These are phyloP conservation scores for Dione juno DNA, from an alignment of 2,888 invertebrate species.

Conservation along the genomic window DNA sequence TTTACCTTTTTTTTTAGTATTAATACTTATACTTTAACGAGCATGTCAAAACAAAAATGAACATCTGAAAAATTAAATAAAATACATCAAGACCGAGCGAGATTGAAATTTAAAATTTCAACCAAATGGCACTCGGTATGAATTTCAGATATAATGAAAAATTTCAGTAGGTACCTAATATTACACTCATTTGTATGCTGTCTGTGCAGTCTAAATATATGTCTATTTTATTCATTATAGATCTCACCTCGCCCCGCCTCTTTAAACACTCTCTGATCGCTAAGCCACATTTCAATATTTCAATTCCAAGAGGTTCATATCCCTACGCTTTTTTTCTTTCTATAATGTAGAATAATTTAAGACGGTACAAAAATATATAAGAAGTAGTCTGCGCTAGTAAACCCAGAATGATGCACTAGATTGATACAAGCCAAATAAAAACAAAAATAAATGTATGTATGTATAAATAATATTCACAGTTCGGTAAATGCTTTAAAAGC, in stretches of 20 bases:
- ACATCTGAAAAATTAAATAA: constrained; percentile 20
- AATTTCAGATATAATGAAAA: constrained; percentile 18
- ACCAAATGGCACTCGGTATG: constrained; percentile 15
- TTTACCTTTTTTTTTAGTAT: too few relatives aligned
- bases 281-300: too few relatives aligned
- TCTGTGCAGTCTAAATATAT: background rate
- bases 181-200: background rate
- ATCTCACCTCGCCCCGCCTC: too few relatives aligned
- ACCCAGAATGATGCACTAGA: too few relatives aligned
- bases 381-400: too few relatives aligned
- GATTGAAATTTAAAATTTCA: constrained; percentile 31
- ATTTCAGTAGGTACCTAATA: background rate
- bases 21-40: background rate
- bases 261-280: too few relatives aligned
- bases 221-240: background rate
- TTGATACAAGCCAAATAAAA: too few relatives aligned
- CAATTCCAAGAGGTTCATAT: too few relatives aligned
- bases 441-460: background rate
- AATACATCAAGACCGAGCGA: constrained; percentile 20
- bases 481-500: constrained; percentile 14
- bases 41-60: constrained; percentile 9
- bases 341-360: too few relatives aligned
- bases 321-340: too few relatives aligned
- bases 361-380: too few relatives aligned
- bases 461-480: background rate